Evolutionary conservation across 2,113 vertebrate species (phyloP).

Genomic region (Gracilinanus agilis): DNA sequence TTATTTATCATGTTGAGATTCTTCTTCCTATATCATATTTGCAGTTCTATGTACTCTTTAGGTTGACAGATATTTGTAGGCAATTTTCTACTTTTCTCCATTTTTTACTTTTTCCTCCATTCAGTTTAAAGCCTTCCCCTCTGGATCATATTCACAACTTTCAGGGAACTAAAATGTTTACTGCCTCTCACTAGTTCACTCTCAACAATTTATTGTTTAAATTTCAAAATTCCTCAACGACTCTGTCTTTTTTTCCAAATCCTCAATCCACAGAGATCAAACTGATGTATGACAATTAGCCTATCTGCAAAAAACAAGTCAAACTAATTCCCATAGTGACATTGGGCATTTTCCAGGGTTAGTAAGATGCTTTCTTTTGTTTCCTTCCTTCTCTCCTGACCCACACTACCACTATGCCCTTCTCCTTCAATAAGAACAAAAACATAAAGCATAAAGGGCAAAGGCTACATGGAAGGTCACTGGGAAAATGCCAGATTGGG

Average conservation of each 20-base stretch:
- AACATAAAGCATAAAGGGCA: not conserved
- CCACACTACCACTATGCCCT: not conserved
- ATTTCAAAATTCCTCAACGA: not conserved
- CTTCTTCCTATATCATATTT: too few species aligned
- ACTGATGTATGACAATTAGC: not conserved
- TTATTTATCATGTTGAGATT: too few species aligned
- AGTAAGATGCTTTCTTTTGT: too few species aligned
- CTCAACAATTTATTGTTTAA: slow-evolving; percentile 15
- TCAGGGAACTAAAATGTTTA: not conserved
- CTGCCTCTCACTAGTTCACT: not conserved
- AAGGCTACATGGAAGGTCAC: not conserved
- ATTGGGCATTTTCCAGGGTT: too few species aligned
- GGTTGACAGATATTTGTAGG: not conserved
- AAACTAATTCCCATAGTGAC: not conserved
- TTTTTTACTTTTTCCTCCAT: not conserved
- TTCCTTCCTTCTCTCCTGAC: not conserved
- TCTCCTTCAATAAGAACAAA: not conserved
- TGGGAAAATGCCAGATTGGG: too few species aligned
- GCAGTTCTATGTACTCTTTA: too few species aligned
- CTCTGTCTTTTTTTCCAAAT: not conserved
- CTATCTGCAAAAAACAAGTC: not conserved
- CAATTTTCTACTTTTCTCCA: slow-evolving; percentile 26
- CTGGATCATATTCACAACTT: not conserved
- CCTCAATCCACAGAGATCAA: not conserved
- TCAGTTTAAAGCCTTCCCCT: not conserved